Evolutionary conservation across 2,113 vertebrate genomes (phyloP).

Genomic region (Parus major): DNA sequence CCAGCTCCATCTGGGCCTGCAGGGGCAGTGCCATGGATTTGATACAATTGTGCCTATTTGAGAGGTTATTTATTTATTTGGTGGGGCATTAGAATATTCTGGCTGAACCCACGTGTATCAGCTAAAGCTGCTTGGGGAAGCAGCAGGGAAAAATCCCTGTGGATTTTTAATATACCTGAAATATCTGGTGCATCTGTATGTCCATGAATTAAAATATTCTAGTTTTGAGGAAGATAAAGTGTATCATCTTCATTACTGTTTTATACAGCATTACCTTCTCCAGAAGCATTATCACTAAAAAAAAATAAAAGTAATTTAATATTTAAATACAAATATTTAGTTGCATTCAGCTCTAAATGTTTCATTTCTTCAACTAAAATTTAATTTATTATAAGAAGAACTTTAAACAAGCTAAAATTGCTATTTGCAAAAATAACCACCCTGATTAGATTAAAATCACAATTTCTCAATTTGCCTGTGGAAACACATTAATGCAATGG

Average conservation of each 20-base stretch:
- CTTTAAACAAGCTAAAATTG: constrained; percentile 39
- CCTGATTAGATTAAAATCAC: constrained; percentile 50
- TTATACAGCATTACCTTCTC: neutral
- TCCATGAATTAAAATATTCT: neutral
- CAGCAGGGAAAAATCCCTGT: neutral
- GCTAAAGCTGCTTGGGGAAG: neutral
- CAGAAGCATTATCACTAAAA: neutral
- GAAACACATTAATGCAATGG: constrained; percentile 47
- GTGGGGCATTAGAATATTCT: neutral
- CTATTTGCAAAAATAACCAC: constrained; percentile 26
- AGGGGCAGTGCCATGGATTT: neutral
- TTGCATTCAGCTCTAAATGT: neutral
- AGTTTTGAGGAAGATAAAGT: neutral
- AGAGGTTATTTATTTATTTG: neutral
- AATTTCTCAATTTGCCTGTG: constrained; percentile 39
- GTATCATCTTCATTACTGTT: neutral
- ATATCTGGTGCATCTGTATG: neutral
- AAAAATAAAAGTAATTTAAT: neutral
- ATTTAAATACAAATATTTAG: neutral
- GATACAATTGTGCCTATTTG: neutral
- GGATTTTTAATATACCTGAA: neutral
- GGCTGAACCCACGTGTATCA: neutral
- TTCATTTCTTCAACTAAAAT: neutral
- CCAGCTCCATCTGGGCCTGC: neutral
- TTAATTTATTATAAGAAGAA: neutral